Evolutionary conservation across 2,797 vertebrate genomes (phyloP), one percentile per base, ranked within the genome.

Genomic region (Cyprinella venusta): DNA sequence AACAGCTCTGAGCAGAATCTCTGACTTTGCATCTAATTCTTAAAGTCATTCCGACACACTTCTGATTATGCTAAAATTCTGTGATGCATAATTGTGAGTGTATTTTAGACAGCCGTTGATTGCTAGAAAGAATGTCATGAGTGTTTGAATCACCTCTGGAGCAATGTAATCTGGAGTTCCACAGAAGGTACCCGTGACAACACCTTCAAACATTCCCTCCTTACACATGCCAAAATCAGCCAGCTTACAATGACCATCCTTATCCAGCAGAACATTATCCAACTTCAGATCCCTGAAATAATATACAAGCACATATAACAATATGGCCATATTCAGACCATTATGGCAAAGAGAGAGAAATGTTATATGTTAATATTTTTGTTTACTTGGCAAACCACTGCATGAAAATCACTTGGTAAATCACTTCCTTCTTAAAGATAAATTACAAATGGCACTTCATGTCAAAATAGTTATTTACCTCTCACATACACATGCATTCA

Each of bases 141-240:
- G 77, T 38, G 8, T 38, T 42, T 69, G 36, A 83, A 88, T 91
- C 91, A 99, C 98, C 97, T 99, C 98, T 0, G 98, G 98, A 84
- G 98, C 98, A 0, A 99, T 99, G 87, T 99, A 99, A 90, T 99
- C 98, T 0, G 98, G 98, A 0, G 98, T 99, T 84, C 98, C 98
- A 42, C 98, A 99, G 93, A 99, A 99, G 0, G 98, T 99, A n/a
- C 93, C 96, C 0, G 98, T 99, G 85, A 95, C 95, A 59, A 90
- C 89, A 3, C 96, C 97, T 1, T 97, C 93, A 0, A 93, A 95
- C 83, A 99, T 97, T 54, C 95, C 96, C 88, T 99, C 98, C 87
- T 99, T 99, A 93, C 98, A 99, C 98, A 99, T 99, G 50, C 98
- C 98, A 3, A 99, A 99, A 90, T 99, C 98, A 2, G 98, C 98